Evolutionary conservation across 2,113 vertebrate species (phyloP).

Genomic region (Hydrochoerus hydrochaeris): DNA sequence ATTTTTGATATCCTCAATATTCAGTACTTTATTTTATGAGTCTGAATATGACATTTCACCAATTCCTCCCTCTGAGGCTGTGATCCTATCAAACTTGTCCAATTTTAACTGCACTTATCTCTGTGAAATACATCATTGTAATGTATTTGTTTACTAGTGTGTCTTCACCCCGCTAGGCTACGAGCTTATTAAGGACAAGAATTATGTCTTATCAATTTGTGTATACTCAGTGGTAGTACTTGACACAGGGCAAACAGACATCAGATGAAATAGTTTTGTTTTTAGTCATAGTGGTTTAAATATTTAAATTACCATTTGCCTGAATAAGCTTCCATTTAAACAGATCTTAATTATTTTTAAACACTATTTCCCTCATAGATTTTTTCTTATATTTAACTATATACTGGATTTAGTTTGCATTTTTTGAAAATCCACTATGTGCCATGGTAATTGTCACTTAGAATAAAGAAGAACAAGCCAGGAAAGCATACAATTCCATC

Average conservation of each 20-base stretch:
- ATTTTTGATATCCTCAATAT: conserved; percentile 63
- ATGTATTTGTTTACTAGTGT: not conserved
- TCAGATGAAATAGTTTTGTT: not conserved
- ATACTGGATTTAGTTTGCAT: conserved; percentile 8
- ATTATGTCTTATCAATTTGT: conserved; percentile 5
- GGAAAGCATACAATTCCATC: not conserved
- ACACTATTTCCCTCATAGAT: not conserved
- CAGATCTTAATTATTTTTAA: not conserved
- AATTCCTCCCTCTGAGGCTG: not conserved
- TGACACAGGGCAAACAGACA: not conserved
- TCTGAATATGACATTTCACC: not conserved
- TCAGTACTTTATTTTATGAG: not conserved
- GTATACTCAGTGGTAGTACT: not conserved
- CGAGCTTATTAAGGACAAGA: not conserved
- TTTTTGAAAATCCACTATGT: not conserved
- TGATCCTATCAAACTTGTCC: not conserved
- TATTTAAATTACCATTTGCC: conserved; percentile 41
- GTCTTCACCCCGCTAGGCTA: not conserved
- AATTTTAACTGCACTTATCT: not conserved
- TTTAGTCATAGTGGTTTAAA: conserved; percentile 6
- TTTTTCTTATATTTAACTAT: conserved; percentile 21
- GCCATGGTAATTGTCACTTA: not conserved
- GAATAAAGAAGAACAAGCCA: not conserved
- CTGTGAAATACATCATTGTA: not conserved
- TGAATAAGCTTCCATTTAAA: conserved; percentile 5